phyloP scores from a whole-genome alignment of 2,797 vertebrate genomes.

The Naso thynnoides region DNA sequence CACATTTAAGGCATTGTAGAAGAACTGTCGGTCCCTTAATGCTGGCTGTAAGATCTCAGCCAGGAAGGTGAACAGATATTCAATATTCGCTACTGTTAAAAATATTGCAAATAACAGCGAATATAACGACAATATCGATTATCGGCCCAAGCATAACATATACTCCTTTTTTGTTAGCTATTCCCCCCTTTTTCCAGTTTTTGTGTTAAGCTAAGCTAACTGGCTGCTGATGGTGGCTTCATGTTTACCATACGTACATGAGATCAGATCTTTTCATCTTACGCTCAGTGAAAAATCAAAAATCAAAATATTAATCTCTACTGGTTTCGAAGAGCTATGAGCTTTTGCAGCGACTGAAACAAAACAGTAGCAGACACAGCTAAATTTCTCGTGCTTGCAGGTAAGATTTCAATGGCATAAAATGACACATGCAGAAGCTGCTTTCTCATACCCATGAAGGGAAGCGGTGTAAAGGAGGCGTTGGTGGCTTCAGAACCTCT shows the following conservation, averaged over 20 bases:
- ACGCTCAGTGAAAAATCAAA: not conserved
- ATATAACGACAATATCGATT: too few species aligned
- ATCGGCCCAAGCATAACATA: too few species aligned
- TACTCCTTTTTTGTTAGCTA: not conserved
- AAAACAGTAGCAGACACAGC: not conserved
- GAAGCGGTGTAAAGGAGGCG: conserved; percentile 93
- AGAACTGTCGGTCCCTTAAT: too few species aligned
- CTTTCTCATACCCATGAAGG: conserved; percentile 92
- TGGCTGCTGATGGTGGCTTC: not conserved
- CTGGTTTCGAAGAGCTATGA: not conserved
- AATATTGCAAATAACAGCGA: too few species aligned
- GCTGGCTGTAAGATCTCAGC: too few species aligned
- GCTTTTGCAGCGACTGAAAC: not conserved
- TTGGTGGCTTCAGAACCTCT: conserved; percentile 89
- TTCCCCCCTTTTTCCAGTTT: not conserved
- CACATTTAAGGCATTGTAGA: too few species aligned
- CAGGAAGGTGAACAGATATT: too few species aligned
- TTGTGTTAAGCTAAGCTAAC: not conserved
- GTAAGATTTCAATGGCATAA: not conserved
- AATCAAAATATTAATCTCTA: not conserved
- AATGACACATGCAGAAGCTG: not conserved
- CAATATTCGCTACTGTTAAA: too few species aligned
- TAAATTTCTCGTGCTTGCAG: not conserved
- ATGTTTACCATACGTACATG: not conserved
- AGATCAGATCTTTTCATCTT: not conserved